Conservation (phyloP, 1,140 invertebrate species). For the Hypsibius dujardini region DNA sequence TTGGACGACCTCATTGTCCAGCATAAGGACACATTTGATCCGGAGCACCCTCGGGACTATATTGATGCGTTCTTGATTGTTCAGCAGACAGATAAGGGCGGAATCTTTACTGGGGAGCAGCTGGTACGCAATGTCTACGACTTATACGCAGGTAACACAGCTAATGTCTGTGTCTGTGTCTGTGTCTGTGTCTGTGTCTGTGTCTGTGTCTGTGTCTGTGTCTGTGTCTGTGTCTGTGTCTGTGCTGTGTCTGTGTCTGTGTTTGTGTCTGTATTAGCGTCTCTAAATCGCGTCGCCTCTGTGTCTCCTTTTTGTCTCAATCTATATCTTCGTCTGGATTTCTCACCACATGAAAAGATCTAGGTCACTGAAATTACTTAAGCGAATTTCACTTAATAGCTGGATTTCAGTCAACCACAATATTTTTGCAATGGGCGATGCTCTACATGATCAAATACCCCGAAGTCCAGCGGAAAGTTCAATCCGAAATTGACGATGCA, state of each 20-base stretch:
- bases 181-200: too few species aligned
- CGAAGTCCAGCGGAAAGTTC: conserved; percentile 18
- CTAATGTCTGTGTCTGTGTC: neutral
- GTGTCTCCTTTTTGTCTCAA: too few species aligned
- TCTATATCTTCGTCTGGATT: too few species aligned
- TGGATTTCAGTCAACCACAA: conserved; percentile 16
- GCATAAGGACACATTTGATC: conserved; percentile 17
- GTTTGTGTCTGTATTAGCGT: too few species aligned
- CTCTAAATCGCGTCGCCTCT: too few species aligned
- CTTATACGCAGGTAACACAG: neutral
- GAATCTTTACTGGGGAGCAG: conserved; percentile 1
- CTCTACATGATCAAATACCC: conserved; percentile 50
- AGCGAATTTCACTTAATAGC: neutral
- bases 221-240: too few species aligned
- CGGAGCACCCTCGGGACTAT: conserved; percentile 18
- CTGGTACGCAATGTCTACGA: conserved; percentile 14
- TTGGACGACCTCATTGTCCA: conserved; percentile 18
- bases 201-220: too few species aligned
- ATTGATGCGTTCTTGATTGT: conserved; percentile 19
- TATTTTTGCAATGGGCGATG: conserved; percentile 56
- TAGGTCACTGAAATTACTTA: too few species aligned
- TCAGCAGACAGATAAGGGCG: conserved; percentile 22
- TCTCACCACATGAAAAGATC: too few species aligned
- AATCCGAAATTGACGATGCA: conserved; percentile 19
- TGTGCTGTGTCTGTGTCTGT: too few species aligned